Conservation (phyloP, 2,888 invertebrate species). For the Plutella xylostella region DNA sequence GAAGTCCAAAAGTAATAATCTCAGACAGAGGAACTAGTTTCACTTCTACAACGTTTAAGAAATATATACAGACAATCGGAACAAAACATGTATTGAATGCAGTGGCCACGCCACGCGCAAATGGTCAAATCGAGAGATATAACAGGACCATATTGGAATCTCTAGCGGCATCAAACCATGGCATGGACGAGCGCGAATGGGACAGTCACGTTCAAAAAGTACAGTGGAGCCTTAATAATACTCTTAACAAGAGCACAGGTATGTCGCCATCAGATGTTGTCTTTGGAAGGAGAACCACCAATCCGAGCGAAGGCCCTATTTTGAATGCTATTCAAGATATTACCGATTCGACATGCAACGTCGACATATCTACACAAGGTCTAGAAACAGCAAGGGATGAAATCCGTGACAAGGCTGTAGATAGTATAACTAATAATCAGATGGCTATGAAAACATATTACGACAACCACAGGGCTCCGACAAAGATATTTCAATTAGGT, state of each 20-base stretch:
- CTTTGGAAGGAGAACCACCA: conserved; percentile 13
- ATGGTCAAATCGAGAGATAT: too few relatives aligned
- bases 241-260: conserved; percentile 13
- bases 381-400: neutral
- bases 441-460: neutral
- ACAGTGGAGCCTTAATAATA: conserved; percentile 16
- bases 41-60: conserved; percentile 6
- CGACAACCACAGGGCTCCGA: neutral
- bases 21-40: conserved; percentile 12
- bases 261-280: conserved; percentile 14
- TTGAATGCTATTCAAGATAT: conserved; percentile 4
- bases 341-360: too few relatives aligned
- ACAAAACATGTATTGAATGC: too few relatives aligned
- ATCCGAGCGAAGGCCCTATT: conserved; percentile 1
- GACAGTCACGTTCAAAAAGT: conserved; percentile 11
- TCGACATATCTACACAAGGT: too few relatives aligned
- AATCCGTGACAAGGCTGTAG: neutral
- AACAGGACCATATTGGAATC: too few relatives aligned
- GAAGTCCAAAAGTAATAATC: too few relatives aligned
- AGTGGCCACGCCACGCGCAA: too few relatives aligned
- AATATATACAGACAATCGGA: conserved; percentile 2
- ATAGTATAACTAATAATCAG: neutral
- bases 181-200: conserved; percentile 9
- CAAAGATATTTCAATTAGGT: conserved; percentile 2
- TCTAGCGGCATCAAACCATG: conserved; percentile 5